Percentiles rank a stretch among this genome's conserved stretches.
Conservation (phyloP, 2,797 vertebrate species). For the Salarias fasciatus region DNA sequence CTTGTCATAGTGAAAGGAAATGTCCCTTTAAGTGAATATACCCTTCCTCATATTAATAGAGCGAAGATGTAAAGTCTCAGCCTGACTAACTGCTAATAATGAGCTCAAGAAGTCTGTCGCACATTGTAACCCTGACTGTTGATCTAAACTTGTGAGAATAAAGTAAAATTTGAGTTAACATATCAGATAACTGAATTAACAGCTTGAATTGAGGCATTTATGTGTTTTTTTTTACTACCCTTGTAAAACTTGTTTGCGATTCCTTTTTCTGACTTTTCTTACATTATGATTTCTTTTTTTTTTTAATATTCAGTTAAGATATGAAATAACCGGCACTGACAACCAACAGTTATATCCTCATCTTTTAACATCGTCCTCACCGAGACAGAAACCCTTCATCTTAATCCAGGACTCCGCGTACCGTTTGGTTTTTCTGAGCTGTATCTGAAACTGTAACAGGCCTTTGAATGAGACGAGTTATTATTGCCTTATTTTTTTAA, state of each 20-base stretch:
- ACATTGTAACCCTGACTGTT: conserved; percentile 2
- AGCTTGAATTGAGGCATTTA: not conserved
- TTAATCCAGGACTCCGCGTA: conserved; percentile 3
- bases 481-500: conserved; percentile 78
- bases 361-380: conserved; percentile 15
- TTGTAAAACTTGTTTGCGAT: conserved; percentile 5
- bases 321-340: conserved; percentile 20
- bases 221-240: not conserved
- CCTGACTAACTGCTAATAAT: conserved; percentile 33
- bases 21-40: conserved; percentile 9
- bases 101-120: conserved; percentile 15
- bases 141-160: conserved; percentile 1
- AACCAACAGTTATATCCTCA: conserved; percentile 14
- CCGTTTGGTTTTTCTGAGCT: conserved; percentile 23
- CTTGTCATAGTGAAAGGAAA: conserved; percentile 28
- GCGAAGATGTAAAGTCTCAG: conserved; percentile 11
- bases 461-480: conserved; percentile 64
- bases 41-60: conserved; percentile 1
- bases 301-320: not conserved
- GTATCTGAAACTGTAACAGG: conserved; percentile 51
- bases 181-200: not conserved
- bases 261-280: conserved; percentile 24
- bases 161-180: not conserved
- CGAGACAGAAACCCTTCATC: conserved; percentile 4
- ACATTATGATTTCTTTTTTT: conserved; percentile 17